Evolutionary conservation across 2,797 vertebrate genomes (phyloP).

Genomic region (Epinephelus awoara): DNA sequence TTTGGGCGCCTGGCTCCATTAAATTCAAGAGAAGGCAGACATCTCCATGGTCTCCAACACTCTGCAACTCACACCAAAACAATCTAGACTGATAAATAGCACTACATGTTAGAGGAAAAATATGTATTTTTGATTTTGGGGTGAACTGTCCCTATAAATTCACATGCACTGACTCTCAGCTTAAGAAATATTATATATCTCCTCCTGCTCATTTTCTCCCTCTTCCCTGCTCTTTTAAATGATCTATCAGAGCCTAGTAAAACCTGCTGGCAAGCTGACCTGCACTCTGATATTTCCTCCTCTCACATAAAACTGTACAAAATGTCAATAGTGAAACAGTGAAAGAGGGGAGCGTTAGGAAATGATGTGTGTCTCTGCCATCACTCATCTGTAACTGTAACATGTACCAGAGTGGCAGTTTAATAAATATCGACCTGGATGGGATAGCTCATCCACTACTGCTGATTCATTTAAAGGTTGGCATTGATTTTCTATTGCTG

Average conservation of each 20-base stretch:
- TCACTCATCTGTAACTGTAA: slow-evolving; percentile 48
- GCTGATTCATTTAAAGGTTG: slow-evolving; percentile 71
- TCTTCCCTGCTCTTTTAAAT: neutral
- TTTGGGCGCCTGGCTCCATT: no score
- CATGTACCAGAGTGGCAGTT: slow-evolving; percentile 35
- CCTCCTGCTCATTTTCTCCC: neutral
- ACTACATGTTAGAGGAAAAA: no score
- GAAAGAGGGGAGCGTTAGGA: neutral
- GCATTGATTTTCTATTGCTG: slow-evolving; percentile 74
- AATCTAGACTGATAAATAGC: no score
- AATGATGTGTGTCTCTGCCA: neutral
- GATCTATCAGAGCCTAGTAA: slow-evolving; percentile 16
- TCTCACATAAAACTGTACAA: slow-evolving; percentile 23
- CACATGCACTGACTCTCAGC: neutral
- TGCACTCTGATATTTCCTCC: slow-evolving; percentile 23
- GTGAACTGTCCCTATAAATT: neutral
- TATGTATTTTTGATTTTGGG: no score
- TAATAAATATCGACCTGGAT: slow-evolving; percentile 68
- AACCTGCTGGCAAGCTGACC: slow-evolving; percentile 17
- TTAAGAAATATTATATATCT: neutral
- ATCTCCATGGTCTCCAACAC: no score
- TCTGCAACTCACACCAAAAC: no score
- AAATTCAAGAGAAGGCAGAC: no score
- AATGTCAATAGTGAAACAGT: neutral
- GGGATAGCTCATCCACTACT: slow-evolving; percentile 62